phyloP scores from a whole-genome alignment of 2,797 vertebrate genomes.

The Pogonophryne albipinna region DNA sequence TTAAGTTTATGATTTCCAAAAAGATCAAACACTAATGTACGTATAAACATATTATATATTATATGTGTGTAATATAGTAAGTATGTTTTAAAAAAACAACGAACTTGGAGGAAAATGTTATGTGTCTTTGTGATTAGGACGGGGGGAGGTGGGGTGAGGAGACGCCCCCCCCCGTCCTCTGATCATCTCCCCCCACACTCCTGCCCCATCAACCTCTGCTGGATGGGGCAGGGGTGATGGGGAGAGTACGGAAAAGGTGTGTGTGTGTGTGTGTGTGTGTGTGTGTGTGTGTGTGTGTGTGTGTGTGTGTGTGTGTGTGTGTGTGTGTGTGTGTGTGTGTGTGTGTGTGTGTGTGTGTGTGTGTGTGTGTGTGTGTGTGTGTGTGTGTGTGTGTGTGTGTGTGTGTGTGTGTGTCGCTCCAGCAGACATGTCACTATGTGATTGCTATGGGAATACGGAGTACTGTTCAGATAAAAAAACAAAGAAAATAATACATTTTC shows the following conservation, averaged over 20 bases:
- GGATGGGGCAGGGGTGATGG: background rate
- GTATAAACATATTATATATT: constrained; percentile 80
- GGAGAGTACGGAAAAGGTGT: background rate
- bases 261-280: background rate
- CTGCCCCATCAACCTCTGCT: constrained; percentile 7
- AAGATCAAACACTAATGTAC: constrained; percentile 77
- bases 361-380: background rate
- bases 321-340: background rate
- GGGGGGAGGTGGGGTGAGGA: constrained; percentile 43
- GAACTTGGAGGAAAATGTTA: constrained; percentile 37
- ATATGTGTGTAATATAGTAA: constrained; percentile 80
- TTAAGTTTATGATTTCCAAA: constrained; percentile 86
- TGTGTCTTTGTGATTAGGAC: constrained; percentile 60
- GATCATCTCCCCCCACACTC: constrained; percentile 22
- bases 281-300: background rate
- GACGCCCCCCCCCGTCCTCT: constrained; percentile 17
- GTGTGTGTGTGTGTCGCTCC: constrained; percentile 28
- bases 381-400: background rate
- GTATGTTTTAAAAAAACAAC: constrained; percentile 68
- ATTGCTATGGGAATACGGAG: constrained; percentile 16
- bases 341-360: background rate
- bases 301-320: constrained; percentile 9
- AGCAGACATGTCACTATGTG: constrained; percentile 51
- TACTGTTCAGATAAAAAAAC: constrained; percentile 14
- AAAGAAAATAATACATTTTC: constrained; percentile 6